Evolutionary conservation across 2,888 invertebrate genomes (phyloP).

Genomic region (Ophion ellenae): DNA sequence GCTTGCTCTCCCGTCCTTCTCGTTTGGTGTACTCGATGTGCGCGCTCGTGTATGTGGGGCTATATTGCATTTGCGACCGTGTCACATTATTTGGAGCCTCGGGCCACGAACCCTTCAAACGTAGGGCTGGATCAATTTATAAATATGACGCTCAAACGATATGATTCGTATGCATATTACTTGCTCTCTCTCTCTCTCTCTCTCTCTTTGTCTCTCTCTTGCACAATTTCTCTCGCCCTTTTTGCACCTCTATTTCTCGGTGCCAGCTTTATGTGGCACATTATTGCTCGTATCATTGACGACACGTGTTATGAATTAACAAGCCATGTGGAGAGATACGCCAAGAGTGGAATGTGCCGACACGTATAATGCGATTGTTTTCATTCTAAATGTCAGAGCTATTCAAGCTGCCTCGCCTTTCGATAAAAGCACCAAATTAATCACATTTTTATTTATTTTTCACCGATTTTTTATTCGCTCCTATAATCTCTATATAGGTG

Average conservation of each 20-base stretch:
- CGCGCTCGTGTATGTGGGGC: no score
- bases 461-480: no score
- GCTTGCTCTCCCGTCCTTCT: not conserved
- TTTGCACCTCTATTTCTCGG: not conserved
- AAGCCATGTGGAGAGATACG: not conserved
- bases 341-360: not conserved
- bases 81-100: not conserved
- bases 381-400: not conserved
- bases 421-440: not conserved
- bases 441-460: not conserved
- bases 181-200: not conserved
- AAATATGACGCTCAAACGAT: not conserved
- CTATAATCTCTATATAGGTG: not conserved
- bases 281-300: not conserved
- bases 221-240: not conserved
- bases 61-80: not conserved
- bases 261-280: not conserved
- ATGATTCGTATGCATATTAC: not conserved
- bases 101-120: not conserved
- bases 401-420: not conserved
- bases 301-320: not conserved
- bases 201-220: not conserved
- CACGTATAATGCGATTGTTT: not conserved
- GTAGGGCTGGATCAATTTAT: not conserved
- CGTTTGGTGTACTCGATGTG: no score